Base-by-base conservation (phyloP, 2,797 vertebrate genomes). In the Echiichthys vipera region DNA sequence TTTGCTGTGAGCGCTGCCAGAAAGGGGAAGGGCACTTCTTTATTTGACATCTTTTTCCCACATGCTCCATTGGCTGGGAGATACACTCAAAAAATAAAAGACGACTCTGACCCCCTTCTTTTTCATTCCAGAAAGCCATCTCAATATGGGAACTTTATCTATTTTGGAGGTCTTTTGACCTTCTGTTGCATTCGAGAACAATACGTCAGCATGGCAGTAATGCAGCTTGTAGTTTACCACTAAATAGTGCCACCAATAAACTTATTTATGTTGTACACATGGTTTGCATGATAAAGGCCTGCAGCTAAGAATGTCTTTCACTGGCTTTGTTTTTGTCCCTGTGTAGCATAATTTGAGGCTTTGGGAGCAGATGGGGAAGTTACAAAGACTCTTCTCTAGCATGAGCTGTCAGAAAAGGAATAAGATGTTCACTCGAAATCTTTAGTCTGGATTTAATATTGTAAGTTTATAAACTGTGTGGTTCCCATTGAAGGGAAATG, bases 11-110 rank as follows among this genome's bases (percentile, higher is more conserved):
- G 73, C 72, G 53, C 87, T 89, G 88, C 89, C 88, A 90, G 83
- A 88, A 87, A 84, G 89, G 85, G 88, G 90, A 85, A 71, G 86
- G 85, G 74, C 89, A 66, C 76, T 79, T 86, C 89, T 93, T 93
- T 91, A 91, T 89, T 92, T 92, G 86, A 92, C 90, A 85, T 92
- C 50, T 88, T 94, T 95, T 96, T 96, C 94, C 93, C 95, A 94
- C 93, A 72, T 91, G 91, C 87, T 95, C 93, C 91, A 92, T 92
- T 95, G 92, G 89, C 91, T 93, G 67, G 78, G 85, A 85, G 82
- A 86, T 71, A 47, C 87, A 90, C 92, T 93, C 65, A 67, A 83
- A 91, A 92, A 90, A 91, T 88, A 91, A 92, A 91, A 84, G 85
- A 86, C 91, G 90, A 84, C 83, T 87, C 76, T 80, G 85, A 78